Evolutionary conservation across 2,888 invertebrate species (phyloP).

Genomic region (Axea sp.): DNA sequence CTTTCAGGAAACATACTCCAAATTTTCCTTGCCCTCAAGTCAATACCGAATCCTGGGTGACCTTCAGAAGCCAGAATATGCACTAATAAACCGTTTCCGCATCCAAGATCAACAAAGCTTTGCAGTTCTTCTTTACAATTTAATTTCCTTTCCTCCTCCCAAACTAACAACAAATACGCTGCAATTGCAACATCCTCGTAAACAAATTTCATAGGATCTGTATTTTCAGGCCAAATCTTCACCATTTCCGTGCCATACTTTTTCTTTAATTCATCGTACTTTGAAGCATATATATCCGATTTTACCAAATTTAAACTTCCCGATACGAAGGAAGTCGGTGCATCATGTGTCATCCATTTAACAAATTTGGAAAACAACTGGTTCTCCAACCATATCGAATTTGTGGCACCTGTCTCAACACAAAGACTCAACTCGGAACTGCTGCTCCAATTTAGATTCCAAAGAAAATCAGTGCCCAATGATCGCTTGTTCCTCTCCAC

Average conservation of each 20-base stretch:
- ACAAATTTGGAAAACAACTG: slow-evolving; percentile 82
- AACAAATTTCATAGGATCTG: slow-evolving; percentile 96
- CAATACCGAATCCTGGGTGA: slow-evolving; percentile 89
- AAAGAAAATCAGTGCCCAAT: slow-evolving; percentile 77
- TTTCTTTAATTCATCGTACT: slow-evolving; percentile 87
- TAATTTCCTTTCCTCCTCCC: slow-evolving; percentile 83
- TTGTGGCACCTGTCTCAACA: slow-evolving; percentile 51
- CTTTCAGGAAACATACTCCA: slow-evolving; percentile 89
- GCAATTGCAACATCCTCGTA: slow-evolving; percentile 98
- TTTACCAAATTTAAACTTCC: slow-evolving; percentile 85
- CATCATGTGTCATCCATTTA: slow-evolving; percentile 82
- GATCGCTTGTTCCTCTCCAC: slow-evolving; percentile 75
- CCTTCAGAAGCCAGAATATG: slow-evolving; percentile 92
- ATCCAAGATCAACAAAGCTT: slow-evolving; percentile 95
- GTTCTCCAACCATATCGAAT: slow-evolving; percentile 81
- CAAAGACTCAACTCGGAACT: slow-evolving; percentile 24
- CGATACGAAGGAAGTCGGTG: slow-evolving; percentile 63
- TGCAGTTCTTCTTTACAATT: slow-evolving; percentile 78
- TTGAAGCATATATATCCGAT: slow-evolving; percentile 84
- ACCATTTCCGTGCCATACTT: slow-evolving; percentile 89
- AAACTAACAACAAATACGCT: slow-evolving; percentile 89
- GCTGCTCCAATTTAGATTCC: slow-evolving; percentile 66
- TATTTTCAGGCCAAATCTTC: slow-evolving; percentile 94
- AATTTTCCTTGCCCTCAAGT: slow-evolving; percentile 90
- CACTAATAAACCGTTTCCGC: slow-evolving; percentile 97